Percentiles rank a stretch among this genome's conserved stretches.
These are phyloP conservation scores for Dreissena polymorpha DNA, from an alignment of 1,140 invertebrate species.

Conservation along the genomic window DNA sequence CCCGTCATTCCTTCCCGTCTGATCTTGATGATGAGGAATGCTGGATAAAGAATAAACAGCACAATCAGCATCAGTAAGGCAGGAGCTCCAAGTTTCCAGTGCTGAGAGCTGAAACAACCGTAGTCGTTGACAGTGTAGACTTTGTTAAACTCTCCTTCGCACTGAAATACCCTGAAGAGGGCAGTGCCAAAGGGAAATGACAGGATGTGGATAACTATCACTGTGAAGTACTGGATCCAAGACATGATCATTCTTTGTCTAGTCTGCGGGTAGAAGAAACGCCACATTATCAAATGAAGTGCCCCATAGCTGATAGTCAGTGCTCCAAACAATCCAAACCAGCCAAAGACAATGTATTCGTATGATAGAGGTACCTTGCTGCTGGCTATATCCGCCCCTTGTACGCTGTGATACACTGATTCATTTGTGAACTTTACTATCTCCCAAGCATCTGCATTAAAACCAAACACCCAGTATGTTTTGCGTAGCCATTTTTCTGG, in stretches of 20 bases:
- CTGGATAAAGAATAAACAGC: slow-evolving; percentile 70
- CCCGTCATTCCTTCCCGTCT: slow-evolving; percentile 68
- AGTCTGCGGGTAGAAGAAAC: slow-evolving; percentile 58
- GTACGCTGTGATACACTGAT: slow-evolving; percentile 65
- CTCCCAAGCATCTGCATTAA: slow-evolving; percentile 76
- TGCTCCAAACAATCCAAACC: slow-evolving; percentile 57
- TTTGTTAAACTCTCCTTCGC: slow-evolving; percentile 56
- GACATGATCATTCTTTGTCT: slow-evolving; percentile 64
- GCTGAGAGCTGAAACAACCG: slow-evolving; percentile 63
- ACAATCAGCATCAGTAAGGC: slow-evolving; percentile 60
- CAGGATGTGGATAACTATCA: slow-evolving; percentile 69
- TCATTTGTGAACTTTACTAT: slow-evolving; percentile 69
- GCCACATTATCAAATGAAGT: slow-evolving; percentile 59
- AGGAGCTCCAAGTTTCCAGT: slow-evolving; percentile 71
- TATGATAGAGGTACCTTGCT: slow-evolving; percentile 62
- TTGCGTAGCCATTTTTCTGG: slow-evolving; percentile 66
- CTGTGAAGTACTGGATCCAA: slow-evolving; percentile 62
- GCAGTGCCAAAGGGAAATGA: slow-evolving; percentile 70
- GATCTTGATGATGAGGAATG: slow-evolving; percentile 70
- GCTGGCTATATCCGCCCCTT: slow-evolving; percentile 68
- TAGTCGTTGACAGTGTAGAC: slow-evolving; percentile 71
- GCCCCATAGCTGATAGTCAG: slow-evolving; percentile 55
- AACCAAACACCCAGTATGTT: slow-evolving; percentile 70
- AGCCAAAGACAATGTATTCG: slow-evolving; percentile 63
- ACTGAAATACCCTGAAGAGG: slow-evolving; percentile 72